phyloP scores from a whole-genome alignment of 2,888 invertebrate genomes.

The Omphaloscelis lunosa region DNA sequence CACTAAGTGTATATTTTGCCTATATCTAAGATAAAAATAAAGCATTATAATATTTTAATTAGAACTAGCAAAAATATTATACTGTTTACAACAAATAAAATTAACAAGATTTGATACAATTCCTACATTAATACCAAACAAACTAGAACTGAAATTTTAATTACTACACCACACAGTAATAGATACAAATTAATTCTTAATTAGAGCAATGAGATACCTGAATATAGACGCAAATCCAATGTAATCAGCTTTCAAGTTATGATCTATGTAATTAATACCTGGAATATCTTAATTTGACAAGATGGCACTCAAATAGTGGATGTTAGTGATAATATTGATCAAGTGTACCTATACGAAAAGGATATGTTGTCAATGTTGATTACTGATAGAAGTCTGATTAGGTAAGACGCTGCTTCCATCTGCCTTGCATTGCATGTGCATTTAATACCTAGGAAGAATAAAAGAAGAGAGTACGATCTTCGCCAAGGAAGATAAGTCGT shows the following conservation, averaged over 20 bases:
- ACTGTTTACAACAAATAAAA: neutral
- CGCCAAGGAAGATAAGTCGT: too few relatives aligned
- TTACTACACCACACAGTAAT: conserved; percentile 9
- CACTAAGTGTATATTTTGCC: neutral
- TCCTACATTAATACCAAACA: neutral
- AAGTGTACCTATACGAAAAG: neutral
- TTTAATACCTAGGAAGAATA: too few relatives aligned
- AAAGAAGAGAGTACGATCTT: neutral
- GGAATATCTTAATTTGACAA: conserved; percentile 6
- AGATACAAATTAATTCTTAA: conserved; percentile 27
- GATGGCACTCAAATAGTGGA: neutral
- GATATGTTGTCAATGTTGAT: neutral
- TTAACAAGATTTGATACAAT: neutral
- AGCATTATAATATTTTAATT: too few relatives aligned
- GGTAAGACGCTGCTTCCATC: too few relatives aligned
- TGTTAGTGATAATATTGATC: neutral
- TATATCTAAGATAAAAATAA: neutral
- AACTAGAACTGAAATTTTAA: neutral
- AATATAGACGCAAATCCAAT: conserved; percentile 7
- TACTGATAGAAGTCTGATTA: neutral
- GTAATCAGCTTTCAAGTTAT: conserved; percentile 33
- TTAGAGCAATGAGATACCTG: conserved; percentile 29
- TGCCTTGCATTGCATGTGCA: neutral
- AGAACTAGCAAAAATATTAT: neutral
- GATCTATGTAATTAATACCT: conserved; percentile 34